phyloP scores from a whole-genome alignment of 2,888 invertebrate species.

The Stegana nigrithorax region DNA sequence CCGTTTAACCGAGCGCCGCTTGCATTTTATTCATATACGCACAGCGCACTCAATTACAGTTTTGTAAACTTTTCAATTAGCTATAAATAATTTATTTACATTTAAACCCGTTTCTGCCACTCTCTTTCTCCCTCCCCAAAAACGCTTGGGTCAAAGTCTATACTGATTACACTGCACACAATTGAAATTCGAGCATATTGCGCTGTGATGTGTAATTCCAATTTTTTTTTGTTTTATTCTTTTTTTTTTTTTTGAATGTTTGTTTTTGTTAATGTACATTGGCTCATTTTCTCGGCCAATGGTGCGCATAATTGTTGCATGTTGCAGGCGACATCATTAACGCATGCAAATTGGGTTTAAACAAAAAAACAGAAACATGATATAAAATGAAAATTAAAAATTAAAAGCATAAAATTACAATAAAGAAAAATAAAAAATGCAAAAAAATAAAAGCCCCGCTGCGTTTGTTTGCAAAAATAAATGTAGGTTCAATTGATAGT shows the following conservation, averaged over 20 bases:
- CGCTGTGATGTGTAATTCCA: too few species aligned
- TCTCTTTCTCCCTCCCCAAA: too few species aligned
- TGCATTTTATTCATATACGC: constrained; percentile 26
- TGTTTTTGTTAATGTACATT: constrained; percentile 35
- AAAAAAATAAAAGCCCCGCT: too few species aligned
- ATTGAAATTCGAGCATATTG: not conserved
- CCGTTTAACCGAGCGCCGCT: constrained; percentile 29
- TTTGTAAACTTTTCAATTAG: constrained; percentile 65
- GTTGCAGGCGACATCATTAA: constrained; percentile 45
- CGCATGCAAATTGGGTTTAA: constrained; percentile 51
- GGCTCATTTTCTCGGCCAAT: constrained; percentile 50
- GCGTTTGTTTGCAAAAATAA: constrained; percentile 3
- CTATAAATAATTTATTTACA: constrained; percentile 60
- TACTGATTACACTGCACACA: constrained; percentile 24
- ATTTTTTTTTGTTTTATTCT: not conserved
- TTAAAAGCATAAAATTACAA: too few species aligned
- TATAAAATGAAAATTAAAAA: not conserved
- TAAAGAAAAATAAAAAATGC: too few species aligned
- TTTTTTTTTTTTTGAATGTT: not conserved
- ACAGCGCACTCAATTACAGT: constrained; percentile 60
- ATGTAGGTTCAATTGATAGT: constrained; percentile 19
- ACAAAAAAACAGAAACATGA: not conserved
- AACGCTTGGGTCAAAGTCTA: too few species aligned
- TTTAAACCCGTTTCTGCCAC: too few species aligned
- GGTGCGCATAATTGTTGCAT: constrained; percentile 56